A percentile compares a stretch with the other conserved stretches of the same genome.
phyloP scores from a whole-genome alignment of 2,888 invertebrate genomes.

The Mythimna impura region DNA sequence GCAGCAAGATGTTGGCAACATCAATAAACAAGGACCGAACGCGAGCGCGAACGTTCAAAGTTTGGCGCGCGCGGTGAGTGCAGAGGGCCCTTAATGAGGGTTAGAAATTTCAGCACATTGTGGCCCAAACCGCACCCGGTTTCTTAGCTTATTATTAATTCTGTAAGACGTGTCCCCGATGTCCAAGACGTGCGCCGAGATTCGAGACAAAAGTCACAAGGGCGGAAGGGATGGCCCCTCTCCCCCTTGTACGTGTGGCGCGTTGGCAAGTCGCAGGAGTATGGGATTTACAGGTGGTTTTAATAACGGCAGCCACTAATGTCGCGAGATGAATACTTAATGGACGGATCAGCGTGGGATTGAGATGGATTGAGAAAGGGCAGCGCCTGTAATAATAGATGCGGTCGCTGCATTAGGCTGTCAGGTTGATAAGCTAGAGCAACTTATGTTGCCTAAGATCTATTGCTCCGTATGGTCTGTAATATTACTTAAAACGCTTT shows the following conservation, averaged over 20 bases:
- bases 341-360: conserved; percentile 83
- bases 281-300: conserved; percentile 90
- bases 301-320: conserved; percentile 89
- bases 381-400: conserved; percentile 77
- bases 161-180: conserved; percentile 91
- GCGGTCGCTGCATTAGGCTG: conserved; percentile 62
- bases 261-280: conserved; percentile 82
- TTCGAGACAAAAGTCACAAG: conserved; percentile 90
- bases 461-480: no score
- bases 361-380: conserved; percentile 76
- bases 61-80: conserved; percentile 88
- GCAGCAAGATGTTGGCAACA: conserved; percentile 86
- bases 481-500: neutral
- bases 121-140: conserved; percentile 88
- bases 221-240: conserved; percentile 83
- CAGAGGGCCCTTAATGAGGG: conserved; percentile 89
- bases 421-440: conserved; percentile 36
- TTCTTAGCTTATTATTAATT: conserved; percentile 91
- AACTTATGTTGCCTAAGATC: conserved; percentile 12
- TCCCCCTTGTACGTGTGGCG: conserved; percentile 81
- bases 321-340: conserved; percentile 90
- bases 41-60: conserved; percentile 86
- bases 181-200: conserved; percentile 91
- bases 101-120: conserved; percentile 90
- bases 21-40: conserved; percentile 87